Evolutionary conservation across 2,113 vertebrate genomes (phyloP).

Genomic region (Tringa solitaria): DNA sequence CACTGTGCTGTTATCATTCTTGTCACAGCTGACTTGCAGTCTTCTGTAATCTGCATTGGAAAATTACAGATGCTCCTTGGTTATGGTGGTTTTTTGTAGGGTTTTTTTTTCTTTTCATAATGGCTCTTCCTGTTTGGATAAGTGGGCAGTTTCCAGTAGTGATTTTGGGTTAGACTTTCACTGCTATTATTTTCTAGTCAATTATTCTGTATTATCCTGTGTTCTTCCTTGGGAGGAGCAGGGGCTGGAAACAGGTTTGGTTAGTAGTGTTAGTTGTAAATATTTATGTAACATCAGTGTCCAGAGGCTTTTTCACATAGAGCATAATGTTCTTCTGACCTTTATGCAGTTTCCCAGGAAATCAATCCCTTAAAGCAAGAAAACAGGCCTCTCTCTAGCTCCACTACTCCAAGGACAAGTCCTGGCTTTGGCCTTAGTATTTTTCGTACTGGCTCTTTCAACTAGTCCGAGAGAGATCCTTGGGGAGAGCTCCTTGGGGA

Average conservation of each 20-base stretch:
- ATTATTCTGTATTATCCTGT: neutral
- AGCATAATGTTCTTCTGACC: conserved; percentile 4
- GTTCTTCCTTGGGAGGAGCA: neutral
- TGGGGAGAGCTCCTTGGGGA: neutral
- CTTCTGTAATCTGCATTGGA: conserved; percentile 4
- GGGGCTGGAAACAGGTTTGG: neutral
- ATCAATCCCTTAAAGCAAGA: conserved; percentile 14
- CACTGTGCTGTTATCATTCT: neutral
- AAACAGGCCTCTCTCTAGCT: neutral
- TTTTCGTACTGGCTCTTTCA: neutral
- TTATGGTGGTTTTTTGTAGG: neutral
- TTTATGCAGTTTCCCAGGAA: conserved; percentile 48
- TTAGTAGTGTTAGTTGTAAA: conserved; percentile 11
- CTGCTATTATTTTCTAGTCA: neutral
- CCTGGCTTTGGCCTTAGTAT: neutral
- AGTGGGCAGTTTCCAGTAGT: neutral
- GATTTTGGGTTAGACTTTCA: neutral
- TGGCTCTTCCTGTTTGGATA: neutral
- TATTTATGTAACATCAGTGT: conserved; percentile 9
- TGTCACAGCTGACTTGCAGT: neutral
- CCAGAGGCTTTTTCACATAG: conserved; percentile 24
- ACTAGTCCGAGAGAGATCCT: neutral
- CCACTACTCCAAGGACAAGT: neutral
- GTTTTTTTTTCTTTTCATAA: neutral
- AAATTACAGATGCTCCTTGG: conserved; percentile 43